A percentile compares a stretch with the other conserved stretches of the same genome.
Evolutionary conservation across 1,140 invertebrate species (phyloP).

Genomic region (Ceratina japonica): DNA sequence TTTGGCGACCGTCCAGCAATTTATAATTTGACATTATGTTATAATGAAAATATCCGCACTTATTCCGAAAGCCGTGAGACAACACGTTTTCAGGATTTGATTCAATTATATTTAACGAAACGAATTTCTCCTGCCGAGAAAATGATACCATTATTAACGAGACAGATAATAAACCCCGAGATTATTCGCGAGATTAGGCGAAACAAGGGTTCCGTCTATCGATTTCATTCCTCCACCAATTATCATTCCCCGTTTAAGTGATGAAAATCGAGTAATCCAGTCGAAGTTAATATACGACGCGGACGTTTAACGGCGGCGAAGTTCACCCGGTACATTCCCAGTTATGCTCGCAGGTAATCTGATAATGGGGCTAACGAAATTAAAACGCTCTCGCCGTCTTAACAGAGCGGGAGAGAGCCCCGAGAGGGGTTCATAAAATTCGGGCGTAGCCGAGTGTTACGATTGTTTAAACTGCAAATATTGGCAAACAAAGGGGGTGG

Average conservation of each 20-base stretch:
- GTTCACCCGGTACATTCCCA: background rate
- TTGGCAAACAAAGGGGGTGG: conserved; percentile 26
- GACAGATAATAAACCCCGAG: background rate
- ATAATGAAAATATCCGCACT: too few species aligned
- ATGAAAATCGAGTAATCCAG: background rate
- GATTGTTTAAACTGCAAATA: conserved; percentile 38
- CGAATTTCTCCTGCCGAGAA: too few species aligned
- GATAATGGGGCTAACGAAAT: conserved; percentile 9
- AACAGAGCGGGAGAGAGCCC: background rate
- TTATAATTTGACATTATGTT: too few species aligned
- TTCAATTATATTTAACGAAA: background rate
- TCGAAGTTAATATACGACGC: background rate
- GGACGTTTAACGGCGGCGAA: background rate
- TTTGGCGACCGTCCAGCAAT: too few species aligned
- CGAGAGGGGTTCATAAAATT: background rate
- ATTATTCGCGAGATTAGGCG: background rate
- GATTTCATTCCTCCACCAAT: background rate
- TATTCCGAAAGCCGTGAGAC: too few species aligned
- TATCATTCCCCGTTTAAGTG: background rate
- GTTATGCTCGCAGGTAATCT: conserved; percentile 7
- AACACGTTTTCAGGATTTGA: background rate
- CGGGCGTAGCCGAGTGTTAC: background rate
- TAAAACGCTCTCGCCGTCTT: background rate
- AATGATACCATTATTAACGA: too few species aligned
- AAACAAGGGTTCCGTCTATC: background rate